A percentile compares a stretch with the other conserved stretches of the same genome.
Evolutionary conservation across 2,888 invertebrate species (phyloP).

Genomic region (Tridacna gigas): DNA sequence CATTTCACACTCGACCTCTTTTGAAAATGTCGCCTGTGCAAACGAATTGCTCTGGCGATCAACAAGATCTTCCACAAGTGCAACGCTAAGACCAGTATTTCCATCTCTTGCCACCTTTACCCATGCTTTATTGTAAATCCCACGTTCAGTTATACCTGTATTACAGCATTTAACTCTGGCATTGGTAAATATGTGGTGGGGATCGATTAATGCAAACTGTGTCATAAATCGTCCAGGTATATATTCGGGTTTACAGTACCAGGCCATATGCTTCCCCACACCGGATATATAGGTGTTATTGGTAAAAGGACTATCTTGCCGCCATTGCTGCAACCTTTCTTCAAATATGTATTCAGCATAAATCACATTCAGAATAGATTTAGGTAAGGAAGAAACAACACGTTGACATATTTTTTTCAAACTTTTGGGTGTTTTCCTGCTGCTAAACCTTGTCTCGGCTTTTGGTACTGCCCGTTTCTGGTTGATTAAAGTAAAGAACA

Average conservation of each 20-base stretch:
- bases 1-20: not conserved
- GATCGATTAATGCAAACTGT: conserved; percentile 38
- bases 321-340: no score
- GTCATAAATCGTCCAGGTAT: conserved; percentile 22
- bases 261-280: no score
- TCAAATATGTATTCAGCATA: no score
- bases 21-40: not conserved
- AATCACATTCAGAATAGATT: no score
- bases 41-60: conserved; percentile 6
- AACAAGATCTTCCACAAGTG: not conserved
- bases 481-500: no score
- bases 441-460: no score
- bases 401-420: no score
- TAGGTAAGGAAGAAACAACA: no score
- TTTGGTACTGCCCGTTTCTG: no score
- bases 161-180: conserved; percentile 32
- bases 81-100: conserved; percentile 20
- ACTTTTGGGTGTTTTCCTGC: no score
- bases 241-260: conserved; percentile 40
- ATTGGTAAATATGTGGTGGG: conserved; percentile 40
- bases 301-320: not conserved
- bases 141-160: conserved; percentile 40
- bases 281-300: no score
- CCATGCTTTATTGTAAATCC: conserved; percentile 35
- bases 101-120: conserved; percentile 32